Evolutionary conservation across 1,140 invertebrate species (phyloP).

Genomic region (Dendroctonus ponderosae): DNA sequence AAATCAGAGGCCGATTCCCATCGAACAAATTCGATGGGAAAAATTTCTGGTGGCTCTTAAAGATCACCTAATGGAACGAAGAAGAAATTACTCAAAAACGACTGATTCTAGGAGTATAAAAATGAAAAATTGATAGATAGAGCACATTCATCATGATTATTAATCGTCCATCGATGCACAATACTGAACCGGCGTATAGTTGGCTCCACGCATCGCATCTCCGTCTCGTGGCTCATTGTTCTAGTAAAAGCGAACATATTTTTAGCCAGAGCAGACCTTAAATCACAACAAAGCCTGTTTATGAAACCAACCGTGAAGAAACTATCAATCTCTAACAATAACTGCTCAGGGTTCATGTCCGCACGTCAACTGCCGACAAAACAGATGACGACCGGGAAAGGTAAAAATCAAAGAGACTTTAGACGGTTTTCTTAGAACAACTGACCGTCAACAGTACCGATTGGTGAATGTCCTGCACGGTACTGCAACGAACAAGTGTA

Average conservation of each 20-base stretch:
- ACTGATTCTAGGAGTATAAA: too few species aligned
- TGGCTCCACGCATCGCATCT: constrained; percentile 4
- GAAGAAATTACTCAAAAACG: too few species aligned
- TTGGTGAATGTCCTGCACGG: constrained; percentile 24
- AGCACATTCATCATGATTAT: constrained; percentile 21
- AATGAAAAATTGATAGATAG: not conserved
- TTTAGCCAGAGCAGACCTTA: constrained; percentile 17
- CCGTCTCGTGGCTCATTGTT: constrained; percentile 18
- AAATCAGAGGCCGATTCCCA: too few species aligned
- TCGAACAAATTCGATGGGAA: too few species aligned
- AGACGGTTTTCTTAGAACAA: constrained; percentile 31
- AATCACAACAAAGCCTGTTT: constrained; percentile 28
- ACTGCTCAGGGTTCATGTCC: constrained; percentile 28
- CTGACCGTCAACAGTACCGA: constrained; percentile 20
- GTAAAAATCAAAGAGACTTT: constrained; percentile 27
- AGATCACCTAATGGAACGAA: too few species aligned
- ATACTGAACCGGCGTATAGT: constrained; percentile 1
- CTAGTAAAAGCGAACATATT: constrained; percentile 25
- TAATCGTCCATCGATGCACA: constrained; percentile 15
- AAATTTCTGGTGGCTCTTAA: too few species aligned
- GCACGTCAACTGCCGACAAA: constrained; percentile 19
- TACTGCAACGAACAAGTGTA: constrained; percentile 14
- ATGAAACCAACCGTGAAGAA: constrained; percentile 28
- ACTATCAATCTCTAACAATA: constrained; percentile 30
- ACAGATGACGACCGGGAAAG: constrained; percentile 27